These are phyloP conservation scores for Lypha dubia DNA, from an alignment of 2,888 invertebrate genomes.

Conservation along the genomic window DNA sequence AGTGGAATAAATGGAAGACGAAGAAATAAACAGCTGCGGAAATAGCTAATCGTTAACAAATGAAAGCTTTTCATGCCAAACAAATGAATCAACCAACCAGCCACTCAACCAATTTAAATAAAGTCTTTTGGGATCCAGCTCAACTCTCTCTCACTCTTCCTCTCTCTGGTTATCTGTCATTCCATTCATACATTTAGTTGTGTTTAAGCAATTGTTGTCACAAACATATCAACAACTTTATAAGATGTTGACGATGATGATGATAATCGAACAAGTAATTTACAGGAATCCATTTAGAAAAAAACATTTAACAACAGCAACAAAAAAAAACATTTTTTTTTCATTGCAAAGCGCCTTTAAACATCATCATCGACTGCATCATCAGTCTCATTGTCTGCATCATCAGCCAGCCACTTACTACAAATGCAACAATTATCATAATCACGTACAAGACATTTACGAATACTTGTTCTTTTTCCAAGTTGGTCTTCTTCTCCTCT, in stretches of 20 bases:
- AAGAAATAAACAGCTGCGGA: slow-evolving; percentile 67
- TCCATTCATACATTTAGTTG: slow-evolving; percentile 34
- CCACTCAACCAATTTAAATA: slow-evolving; percentile 12
- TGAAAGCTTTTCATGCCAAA: slow-evolving; percentile 64
- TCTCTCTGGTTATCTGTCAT: slow-evolving; percentile 24
- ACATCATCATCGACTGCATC: slow-evolving; percentile 14
- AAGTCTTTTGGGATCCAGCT: background rate
- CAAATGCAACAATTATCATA: slow-evolving; percentile 69
- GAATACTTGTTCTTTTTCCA: background rate
- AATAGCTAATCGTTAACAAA: slow-evolving; percentile 74
- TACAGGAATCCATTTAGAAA: slow-evolving; percentile 67
- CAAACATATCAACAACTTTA: slow-evolving; percentile 71
- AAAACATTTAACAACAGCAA: slow-evolving; percentile 34
- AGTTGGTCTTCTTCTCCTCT: slow-evolving; percentile 1
- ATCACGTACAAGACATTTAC: slow-evolving; percentile 47
- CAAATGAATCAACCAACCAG: slow-evolving; percentile 43
- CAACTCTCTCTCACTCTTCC: too few relatives aligned
- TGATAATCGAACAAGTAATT: slow-evolving; percentile 65
- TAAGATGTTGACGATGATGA: slow-evolving; percentile 33
- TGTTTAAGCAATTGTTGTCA: slow-evolving; percentile 71
- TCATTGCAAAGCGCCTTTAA: background rate
- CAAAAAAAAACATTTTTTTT: background rate
- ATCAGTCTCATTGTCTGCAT: background rate
- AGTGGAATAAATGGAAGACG: slow-evolving; percentile 2
- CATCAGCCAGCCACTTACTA: slow-evolving; percentile 60